Percentiles rank a stretch among this genome's conserved stretches.
phyloP scores from a whole-genome alignment of 2,888 invertebrate genomes.

The Latheticus oryzae region DNA sequence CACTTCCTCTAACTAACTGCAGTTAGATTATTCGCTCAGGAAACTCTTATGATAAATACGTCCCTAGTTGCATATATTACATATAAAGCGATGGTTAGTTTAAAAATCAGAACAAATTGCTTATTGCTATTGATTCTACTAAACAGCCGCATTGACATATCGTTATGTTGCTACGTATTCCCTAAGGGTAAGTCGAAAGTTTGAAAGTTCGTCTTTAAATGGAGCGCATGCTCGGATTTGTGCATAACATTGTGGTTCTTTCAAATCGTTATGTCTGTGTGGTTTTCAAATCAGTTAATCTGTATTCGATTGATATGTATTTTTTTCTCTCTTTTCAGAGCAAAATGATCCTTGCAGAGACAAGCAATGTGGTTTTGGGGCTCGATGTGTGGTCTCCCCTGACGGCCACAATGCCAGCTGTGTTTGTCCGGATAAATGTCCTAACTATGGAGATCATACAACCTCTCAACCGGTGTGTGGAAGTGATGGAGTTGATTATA shows the following conservation, averaged over 20 bases:
- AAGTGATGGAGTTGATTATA: conserved; percentile 85
- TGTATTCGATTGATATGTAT: conserved; percentile 28
- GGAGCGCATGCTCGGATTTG: conserved; percentile 17
- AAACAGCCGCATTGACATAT: conserved; percentile 39
- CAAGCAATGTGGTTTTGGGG: conserved; percentile 76
- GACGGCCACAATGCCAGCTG: conserved; percentile 82
- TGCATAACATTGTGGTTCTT: no score
- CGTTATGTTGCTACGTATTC: conserved; percentile 67
- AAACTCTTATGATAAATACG: conserved; percentile 24
- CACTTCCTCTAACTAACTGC: conserved; percentile 6
- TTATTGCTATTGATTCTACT: conserved; percentile 36
- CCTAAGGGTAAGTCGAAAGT: conserved; percentile 61
- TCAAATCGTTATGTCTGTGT: no score
- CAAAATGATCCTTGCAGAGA: conserved; percentile 79
- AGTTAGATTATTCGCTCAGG: conserved; percentile 22
- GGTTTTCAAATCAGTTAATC: no score
- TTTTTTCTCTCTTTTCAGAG: conserved; percentile 67
- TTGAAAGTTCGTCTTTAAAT: conserved; percentile 20
- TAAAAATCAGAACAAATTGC: conserved; percentile 30
- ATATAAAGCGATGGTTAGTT: conserved; percentile 23
- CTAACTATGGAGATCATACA: conserved; percentile 85
- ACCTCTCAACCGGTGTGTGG: conserved; percentile 85
- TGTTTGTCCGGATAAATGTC: conserved; percentile 83
- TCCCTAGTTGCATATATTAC: conserved; percentile 6
- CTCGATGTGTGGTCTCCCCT: conserved; percentile 73